A percentile compares a stretch with the other conserved stretches of the same genome.
Evolutionary conservation across 2,888 invertebrate species (phyloP).

Genomic region (Ceratothoa steindachneri): DNA sequence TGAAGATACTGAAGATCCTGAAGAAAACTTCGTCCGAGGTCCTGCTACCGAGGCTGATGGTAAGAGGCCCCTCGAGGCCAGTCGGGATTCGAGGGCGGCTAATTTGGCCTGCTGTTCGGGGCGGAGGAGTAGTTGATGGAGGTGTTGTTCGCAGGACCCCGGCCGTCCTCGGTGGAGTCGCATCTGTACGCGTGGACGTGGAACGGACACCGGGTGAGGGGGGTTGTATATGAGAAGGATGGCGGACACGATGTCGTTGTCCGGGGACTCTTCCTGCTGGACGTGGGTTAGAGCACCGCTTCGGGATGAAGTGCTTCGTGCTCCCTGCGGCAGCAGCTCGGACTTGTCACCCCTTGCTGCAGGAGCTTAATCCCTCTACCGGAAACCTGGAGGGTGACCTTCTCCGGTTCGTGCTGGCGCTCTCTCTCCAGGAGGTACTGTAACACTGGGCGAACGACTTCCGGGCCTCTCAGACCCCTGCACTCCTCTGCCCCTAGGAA

Average conservation of each 20-base stretch:
- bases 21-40: not conserved
- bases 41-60: slow-evolving; percentile 51
- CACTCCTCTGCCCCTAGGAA: slow-evolving; percentile 93
- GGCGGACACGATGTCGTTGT: slow-evolving; percentile 86
- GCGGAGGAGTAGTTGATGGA: slow-evolving; percentile 72
- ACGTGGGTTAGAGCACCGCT: slow-evolving; percentile 89
- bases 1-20: slow-evolving; percentile 23
- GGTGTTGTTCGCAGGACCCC: slow-evolving; percentile 82
- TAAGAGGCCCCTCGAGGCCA: slow-evolving; percentile 55
- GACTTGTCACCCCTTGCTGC: slow-evolving; percentile 55
- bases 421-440: slow-evolving; percentile 78
- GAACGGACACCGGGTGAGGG: slow-evolving; percentile 71
- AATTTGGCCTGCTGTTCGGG: slow-evolving; percentile 83
- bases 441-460: slow-evolving; percentile 77
- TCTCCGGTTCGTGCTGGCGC: slow-evolving; percentile 77
- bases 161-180: slow-evolving; percentile 77
- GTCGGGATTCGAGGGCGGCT: slow-evolving; percentile 68
- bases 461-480: slow-evolving; percentile 76
- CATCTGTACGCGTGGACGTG: too few relatives aligned
- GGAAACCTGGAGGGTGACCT: slow-evolving; percentile 84
- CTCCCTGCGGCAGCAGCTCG: not conserved
- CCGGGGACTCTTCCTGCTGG: slow-evolving; percentile 64
- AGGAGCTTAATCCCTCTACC: slow-evolving; percentile 88
- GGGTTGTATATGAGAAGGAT: slow-evolving; percentile 91
- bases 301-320: slow-evolving; percentile 89